Conservation (phyloP, 2,113 vertebrate genomes). For the Channa maculata region DNA sequence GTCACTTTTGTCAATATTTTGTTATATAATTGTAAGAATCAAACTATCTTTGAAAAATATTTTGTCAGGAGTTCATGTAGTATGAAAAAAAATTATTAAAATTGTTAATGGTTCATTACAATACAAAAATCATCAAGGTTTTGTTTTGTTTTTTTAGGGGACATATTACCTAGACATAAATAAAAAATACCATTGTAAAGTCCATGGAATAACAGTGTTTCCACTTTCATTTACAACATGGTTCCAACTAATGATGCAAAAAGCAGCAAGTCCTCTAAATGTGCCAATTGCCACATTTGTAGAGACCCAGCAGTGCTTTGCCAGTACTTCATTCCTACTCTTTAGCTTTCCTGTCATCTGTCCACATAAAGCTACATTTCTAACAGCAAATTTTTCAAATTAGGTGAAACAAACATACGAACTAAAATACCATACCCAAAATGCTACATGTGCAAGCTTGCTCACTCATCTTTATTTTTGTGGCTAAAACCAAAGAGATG, state of each 20-base stretch:
- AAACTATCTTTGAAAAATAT: no score
- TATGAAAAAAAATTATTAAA: no score
- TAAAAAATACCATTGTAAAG: neutral
- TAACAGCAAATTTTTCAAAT: no score
- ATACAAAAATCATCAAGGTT: no score
- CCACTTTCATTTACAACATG: conserved; percentile 6
- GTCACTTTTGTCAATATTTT: no score
- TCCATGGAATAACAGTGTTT: neutral
- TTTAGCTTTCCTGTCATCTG: conserved; percentile 29
- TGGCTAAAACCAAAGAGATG: no score
- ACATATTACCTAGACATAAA: neutral
- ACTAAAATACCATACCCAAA: no score
- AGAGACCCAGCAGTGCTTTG: neutral
- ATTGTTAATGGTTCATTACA: no score
- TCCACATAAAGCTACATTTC: neutral
- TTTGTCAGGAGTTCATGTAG: no score
- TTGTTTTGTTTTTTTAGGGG: neutral
- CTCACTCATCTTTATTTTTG: neutral
- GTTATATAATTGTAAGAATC: no score
- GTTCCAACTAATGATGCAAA: conserved; percentile 20
- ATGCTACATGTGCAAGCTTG: neutral
- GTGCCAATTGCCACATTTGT: conserved; percentile 5
- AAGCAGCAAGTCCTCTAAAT: conserved; percentile 16
- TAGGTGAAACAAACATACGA: no score
- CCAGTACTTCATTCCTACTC: conserved; percentile 2